Conservation (phyloP, 2,113 vertebrate genomes). For the Zapus hudsonius region DNA sequence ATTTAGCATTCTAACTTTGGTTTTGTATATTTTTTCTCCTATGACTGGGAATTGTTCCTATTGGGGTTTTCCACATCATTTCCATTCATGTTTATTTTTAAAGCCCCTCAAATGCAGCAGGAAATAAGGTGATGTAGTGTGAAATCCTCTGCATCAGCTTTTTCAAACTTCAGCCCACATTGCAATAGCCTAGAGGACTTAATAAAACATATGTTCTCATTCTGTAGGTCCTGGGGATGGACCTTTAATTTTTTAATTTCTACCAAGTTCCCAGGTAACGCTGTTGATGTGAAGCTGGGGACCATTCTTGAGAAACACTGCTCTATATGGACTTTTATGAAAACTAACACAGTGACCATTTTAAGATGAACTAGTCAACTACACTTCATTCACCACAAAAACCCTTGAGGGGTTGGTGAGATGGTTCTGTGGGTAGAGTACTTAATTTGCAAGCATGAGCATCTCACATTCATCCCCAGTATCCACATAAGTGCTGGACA, state of each 20-base stretch:
- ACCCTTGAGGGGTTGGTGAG: no score
- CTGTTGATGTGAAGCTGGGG: background rate
- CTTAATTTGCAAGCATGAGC: no score
- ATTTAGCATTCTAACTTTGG: background rate
- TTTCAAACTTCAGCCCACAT: background rate
- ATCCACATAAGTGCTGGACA: no score
- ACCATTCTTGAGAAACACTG: background rate
- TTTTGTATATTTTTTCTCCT: background rate
- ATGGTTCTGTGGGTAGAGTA: no score
- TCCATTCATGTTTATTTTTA: background rate
- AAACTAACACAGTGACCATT: background rate
- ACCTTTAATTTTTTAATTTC: background rate
- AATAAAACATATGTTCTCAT: background rate
- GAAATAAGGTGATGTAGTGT: background rate
- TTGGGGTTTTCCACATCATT: background rate
- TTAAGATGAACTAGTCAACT: background rate
- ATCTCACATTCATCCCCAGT: no score
- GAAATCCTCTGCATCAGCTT: background rate
- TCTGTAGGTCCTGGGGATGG: background rate
- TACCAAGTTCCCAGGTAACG: background rate
- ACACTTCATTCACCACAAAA: background rate
- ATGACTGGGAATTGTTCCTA: background rate
- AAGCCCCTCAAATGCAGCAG: background rate
- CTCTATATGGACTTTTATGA: background rate
- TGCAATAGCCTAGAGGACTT: background rate